Base-by-base conservation (phyloP, 2,113 vertebrate genomes). In the Phaetusa simplex region DNA sequence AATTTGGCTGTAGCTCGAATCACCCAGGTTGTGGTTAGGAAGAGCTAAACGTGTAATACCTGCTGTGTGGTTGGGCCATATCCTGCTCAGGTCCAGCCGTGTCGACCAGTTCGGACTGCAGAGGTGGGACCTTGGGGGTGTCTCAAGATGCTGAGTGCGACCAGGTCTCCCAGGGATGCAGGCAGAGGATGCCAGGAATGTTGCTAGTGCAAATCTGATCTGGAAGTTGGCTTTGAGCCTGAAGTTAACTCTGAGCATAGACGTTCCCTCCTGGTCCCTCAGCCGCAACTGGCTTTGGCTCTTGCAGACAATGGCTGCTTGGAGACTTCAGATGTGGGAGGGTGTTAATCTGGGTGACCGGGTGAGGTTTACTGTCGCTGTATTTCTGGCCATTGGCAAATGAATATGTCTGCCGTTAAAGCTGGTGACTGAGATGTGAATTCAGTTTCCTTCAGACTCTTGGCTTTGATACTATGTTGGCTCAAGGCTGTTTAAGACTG, bases 41-140 rank as follows among this genome's bases (percentile, higher is more conserved):
- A 69, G 58, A 78, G 30, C 23, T n/a, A 12, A 47, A 27, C 0
- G 0, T 52, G 0, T 10, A 20, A 24, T 12, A n/a, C 3, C 7
- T n/a, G 20, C 30, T n/a, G 30, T 21, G 24, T 36, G 43, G 8
- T 40, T 59, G 38, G 53, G 65, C 20, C 0, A 0, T 20, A 20
- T 30, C 18, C 76, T 82, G 14, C 43, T 40, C 42, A 8, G 62
- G 34, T 52, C 71, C 24, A 40, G 12, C 74, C 18, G 1, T 7
- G 8, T 18, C 0, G 3, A 4, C 36, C 40, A 32, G 10, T 34
- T 45, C 36, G 21, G 32, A 14, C 18, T 23, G 55, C 21, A 86
- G 67, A 66, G 17, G 3, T 71, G 27, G 66, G 14, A 80, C 47
- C 4, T 32, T 19, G 27, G 19, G 22, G 34, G 36, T 79, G 19